Conservation (phyloP, 2,797 vertebrate genomes). For the Strix occidentalis region DNA sequence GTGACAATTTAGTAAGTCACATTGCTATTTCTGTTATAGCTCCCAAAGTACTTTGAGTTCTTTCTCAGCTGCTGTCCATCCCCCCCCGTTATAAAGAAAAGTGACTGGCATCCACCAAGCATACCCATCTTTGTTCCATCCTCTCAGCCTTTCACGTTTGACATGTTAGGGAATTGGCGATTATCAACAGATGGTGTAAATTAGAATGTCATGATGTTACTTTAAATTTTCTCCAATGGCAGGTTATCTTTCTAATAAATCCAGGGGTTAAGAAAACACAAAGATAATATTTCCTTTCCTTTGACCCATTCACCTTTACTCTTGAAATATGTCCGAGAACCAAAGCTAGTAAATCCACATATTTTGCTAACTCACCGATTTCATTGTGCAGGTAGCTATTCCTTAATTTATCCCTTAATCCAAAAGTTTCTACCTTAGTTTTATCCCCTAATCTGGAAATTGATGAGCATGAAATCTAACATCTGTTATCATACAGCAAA, state of each 20-base stretch:
- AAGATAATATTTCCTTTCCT: conserved; percentile 42
- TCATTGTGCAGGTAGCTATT: not conserved
- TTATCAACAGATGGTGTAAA: conserved; percentile 56
- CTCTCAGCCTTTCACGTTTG: conserved; percentile 35
- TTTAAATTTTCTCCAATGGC: conserved; percentile 31
- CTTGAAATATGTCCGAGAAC: not conserved
- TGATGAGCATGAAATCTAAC: not conserved
- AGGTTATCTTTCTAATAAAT: conserved; percentile 48
- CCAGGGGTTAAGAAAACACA: conserved; percentile 50
- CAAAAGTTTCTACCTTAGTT: not conserved
- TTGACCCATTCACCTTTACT: conserved; percentile 20
- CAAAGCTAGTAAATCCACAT: not conserved
- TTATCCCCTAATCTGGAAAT: not conserved
- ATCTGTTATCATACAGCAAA: not conserved
- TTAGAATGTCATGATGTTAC: conserved; percentile 44
- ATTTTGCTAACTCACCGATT: not conserved
- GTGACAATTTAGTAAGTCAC: not conserved
- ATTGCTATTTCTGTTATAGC: not conserved
- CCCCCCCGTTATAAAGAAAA: not conserved
- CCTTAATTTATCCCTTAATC: conserved; percentile 5
- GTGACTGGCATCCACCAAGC: not conserved
- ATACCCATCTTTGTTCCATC: not conserved
- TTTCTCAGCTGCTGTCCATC: not conserved
- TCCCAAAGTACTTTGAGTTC: not conserved
- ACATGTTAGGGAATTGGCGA: conserved; percentile 13